Evolutionary conservation across 2,797 vertebrate genomes (phyloP), one percentile per base, ranked within the genome.

Genomic region (Sebastes kiyomatsui): DNA sequence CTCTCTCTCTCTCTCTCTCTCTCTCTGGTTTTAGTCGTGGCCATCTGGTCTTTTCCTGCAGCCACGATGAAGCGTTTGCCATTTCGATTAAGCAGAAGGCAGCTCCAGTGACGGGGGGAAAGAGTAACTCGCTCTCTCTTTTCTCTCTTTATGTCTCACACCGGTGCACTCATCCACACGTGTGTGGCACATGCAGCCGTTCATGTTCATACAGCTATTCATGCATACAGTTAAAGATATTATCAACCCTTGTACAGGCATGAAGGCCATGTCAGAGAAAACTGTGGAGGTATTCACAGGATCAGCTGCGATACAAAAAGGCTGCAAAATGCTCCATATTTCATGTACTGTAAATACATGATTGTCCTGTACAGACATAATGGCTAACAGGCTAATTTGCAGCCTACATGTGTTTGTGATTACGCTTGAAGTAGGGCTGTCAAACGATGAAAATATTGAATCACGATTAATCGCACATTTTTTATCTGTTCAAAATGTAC

Each of bases 41-140:
- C 86, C 92, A 94, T 92, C 93, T 94, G 91, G 74, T 84, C 77
- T 76, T 72, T 66, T 85, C 81, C 87, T 80, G 72, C 81, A 68
- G 86, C 86, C 78, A 70, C 68, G 22, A 64, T 72, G 80, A 84
- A 81, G 73, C 54, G 62, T 80, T 88, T 90, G 82, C 84, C 88
- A 82, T 85, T 86, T 87, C 87, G 84, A 90, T 92, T 73, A 90
- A 90, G 83, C 85, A 87, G 81, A 77, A 66, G 73, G 70, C 67
- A 59, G 52, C 79, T 82, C 71, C 69, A 52, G 60, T 38, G 77
- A 73, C 23, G 10, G 54, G 30, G 30, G 62, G 77, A 22, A 28
- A 30, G 11, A 66, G 49, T 16, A 67, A 52, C 22, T 42, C 62
- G 6, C 74, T 70, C 55, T 42, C 80, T 67, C 77, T 25, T 27